A percentile compares a stretch with the other conserved stretches of the same genome.
Conservation (phyloP, 2,113 vertebrate species). For the Isichthys henryi region DNA sequence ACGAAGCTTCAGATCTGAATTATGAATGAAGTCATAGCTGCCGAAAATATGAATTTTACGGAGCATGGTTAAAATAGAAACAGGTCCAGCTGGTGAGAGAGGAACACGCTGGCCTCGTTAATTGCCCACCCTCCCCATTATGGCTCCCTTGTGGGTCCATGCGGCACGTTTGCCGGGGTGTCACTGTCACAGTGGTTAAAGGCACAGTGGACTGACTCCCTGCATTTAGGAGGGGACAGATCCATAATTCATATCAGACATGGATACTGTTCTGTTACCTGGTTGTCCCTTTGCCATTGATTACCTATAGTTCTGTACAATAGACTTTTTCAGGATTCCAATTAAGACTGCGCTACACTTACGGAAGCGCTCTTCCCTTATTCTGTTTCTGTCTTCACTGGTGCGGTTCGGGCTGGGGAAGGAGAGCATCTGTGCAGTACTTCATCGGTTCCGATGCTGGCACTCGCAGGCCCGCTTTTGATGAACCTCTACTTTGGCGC, state of each 20-base stretch:
- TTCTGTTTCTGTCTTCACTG: background rate
- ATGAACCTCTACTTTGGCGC: slow-evolving; percentile 43
- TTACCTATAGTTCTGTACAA: background rate
- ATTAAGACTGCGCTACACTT: background rate
- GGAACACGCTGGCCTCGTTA: slow-evolving; percentile 2
- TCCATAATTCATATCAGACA: background rate
- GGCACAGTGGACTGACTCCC: background rate
- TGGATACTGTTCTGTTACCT: background rate
- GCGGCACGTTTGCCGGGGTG: background rate
- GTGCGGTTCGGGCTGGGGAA: background rate
- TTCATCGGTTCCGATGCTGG: background rate
- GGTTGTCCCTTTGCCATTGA: background rate
- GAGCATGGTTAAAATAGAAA: slow-evolving; percentile 5
- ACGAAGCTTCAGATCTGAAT: background rate
- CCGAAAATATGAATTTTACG: slow-evolving; percentile 1
- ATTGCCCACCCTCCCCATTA: background rate
- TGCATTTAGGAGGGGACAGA: background rate
- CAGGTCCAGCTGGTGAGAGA: background rate
- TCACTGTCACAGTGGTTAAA: background rate
- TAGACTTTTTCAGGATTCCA: background rate
- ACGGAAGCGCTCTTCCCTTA: background rate
- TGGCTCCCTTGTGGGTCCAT: background rate
- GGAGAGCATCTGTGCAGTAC: background rate
- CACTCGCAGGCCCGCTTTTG: slow-evolving; percentile 14
- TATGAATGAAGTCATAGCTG: background rate